phyloP scores from a whole-genome alignment of 2,888 invertebrate species.

The Spodoptera picta region DNA sequence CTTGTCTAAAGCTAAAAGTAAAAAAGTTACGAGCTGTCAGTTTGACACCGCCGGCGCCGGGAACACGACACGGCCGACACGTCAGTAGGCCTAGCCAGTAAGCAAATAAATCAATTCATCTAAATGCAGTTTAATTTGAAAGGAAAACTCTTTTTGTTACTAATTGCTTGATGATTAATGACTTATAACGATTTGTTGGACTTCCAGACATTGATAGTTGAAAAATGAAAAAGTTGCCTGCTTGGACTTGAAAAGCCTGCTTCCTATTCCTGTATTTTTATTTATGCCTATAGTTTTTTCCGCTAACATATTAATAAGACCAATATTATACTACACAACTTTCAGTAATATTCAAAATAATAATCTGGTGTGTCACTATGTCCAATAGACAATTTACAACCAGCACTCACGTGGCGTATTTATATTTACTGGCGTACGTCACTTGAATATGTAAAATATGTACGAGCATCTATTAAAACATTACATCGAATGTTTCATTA shows the following conservation, averaged over 20 bases:
- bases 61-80: constrained; percentile 69
- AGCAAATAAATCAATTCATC: constrained; percentile 62
- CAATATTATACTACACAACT: no score
- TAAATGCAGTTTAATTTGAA: constrained; percentile 48
- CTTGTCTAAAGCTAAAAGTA: constrained; percentile 67
- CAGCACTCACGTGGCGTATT: constrained; percentile 42
- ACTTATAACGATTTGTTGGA: constrained; percentile 23
- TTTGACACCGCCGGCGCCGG: constrained; percentile 82
- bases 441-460: constrained; percentile 30
- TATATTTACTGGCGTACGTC: constrained; percentile 20
- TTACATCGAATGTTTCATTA: constrained; percentile 71
- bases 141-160: constrained; percentile 42
- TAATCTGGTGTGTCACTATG: constrained; percentile 20
- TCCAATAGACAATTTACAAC: constrained; percentile 37
- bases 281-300: no score
- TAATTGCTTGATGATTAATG: constrained; percentile 51
- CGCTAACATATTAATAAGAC: no score
- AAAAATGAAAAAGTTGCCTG: constrained; percentile 25
- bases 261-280: no score
- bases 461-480: constrained; percentile 31
- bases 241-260: neutral
- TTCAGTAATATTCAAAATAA: neutral
- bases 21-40: constrained; percentile 78
- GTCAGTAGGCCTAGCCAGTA: constrained; percentile 79
- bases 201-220: constrained; percentile 31